Evolutionary conservation across 2,797 vertebrate genomes (phyloP), one percentile per base, ranked within the genome.

Genomic region (Taeniopygia guttata): DNA sequence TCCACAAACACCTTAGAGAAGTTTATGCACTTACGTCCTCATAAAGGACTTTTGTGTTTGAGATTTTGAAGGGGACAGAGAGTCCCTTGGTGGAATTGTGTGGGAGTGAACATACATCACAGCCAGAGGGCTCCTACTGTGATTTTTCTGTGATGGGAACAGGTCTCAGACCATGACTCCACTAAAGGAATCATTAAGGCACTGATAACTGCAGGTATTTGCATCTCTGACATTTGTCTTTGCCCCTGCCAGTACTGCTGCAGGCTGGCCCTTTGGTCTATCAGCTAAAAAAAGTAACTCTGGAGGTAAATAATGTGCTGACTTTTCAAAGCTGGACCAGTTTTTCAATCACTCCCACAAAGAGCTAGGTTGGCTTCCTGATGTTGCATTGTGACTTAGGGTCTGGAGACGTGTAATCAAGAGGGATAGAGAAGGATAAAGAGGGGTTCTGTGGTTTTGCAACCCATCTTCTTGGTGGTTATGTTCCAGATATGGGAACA

Each of bases 21-120:
- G 22, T 77, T 76, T 26, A 23, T 0, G 0, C 4, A 4, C 32
- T 11, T 66, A 55, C 29, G 7, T 46, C 19, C 54, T 56, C 2
- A 1, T n/a, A 67, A 75, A 66, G 14, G 34, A 38, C 58, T 42
- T 49, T 7, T 51, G 36, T 68, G 32, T 8, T 3, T 78, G 58
- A 74, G 58, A 75, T 55, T 88, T 82, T 26, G 18, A 87, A 89
- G 75, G 18, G 16, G 22, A 12, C 25, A 62, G 25, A 51, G 45
- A 55, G 21, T 78, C 5, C 26, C 27, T 66, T 26, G 11, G 29
- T 69, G 38, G 42, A 72, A 55, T 14, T 75, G 23, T 55, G 54
- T 25, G 38, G 64, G 21, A 66, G 10, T 42, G 34, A 83, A 27
- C 1, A 2, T 16, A 26, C 16, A 17, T 83, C 19, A 23, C 3